Percentiles rank a stretch among this genome's conserved stretches.
These are phyloP conservation scores for Festucalex cinctus DNA, from an alignment of 2,113 vertebrate species.

Conservation along the genomic window DNA sequence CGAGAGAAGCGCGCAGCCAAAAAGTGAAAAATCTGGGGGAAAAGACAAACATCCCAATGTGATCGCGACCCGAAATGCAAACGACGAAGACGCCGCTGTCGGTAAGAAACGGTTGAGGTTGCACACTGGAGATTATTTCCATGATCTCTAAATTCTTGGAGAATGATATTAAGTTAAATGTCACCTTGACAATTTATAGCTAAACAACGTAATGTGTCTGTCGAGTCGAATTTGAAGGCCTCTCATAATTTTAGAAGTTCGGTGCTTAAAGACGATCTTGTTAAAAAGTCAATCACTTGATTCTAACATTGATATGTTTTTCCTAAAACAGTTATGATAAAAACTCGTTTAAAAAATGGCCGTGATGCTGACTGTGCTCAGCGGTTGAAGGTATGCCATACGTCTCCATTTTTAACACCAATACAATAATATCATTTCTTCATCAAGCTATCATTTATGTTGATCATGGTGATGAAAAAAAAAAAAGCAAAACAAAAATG, in stretches of 20 bases:
- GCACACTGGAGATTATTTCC: constrained; percentile 25
- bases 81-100: constrained; percentile 34
- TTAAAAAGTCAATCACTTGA: background rate
- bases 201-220: background rate
- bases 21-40: constrained; percentile 35
- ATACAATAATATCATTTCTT: background rate
- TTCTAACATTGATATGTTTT: background rate
- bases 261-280: background rate
- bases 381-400: background rate
- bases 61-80: constrained; percentile 11
- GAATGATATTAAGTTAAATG: background rate
- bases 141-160: background rate
- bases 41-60: constrained; percentile 41
- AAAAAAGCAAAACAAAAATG: background rate
- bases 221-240: background rate
- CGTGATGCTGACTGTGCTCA: background rate
- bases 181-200: too few species aligned
- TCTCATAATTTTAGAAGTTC: background rate
- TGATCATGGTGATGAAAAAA: background rate
- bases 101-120: constrained; percentile 48
- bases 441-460: background rate
- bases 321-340: background rate
- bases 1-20: constrained; percentile 32
- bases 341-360: background rate
- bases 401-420: background rate